These are phyloP conservation scores for Lasioglossum marginatum DNA, from an alignment of 2,888 invertebrate genomes.

Conservation along the genomic window DNA sequence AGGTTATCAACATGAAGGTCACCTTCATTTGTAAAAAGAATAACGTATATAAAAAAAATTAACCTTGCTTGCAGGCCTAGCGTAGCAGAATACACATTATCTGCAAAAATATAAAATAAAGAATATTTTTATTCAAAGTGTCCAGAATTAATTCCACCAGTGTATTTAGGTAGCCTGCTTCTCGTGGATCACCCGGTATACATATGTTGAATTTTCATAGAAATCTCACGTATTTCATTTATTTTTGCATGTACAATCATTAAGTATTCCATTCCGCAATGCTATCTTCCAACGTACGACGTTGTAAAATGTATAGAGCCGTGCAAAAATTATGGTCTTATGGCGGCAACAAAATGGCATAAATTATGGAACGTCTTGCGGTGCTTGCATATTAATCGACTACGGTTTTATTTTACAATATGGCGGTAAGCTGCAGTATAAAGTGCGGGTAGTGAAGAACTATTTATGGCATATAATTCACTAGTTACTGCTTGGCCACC, in stretches of 20 bases:
- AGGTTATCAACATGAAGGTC: too few relatives aligned
- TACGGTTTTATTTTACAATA: background rate
- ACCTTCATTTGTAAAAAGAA: too few relatives aligned
- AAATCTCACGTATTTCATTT: background rate
- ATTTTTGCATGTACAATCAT: background rate
- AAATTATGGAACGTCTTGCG: conserved; percentile 3
- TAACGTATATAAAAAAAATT: too few relatives aligned
- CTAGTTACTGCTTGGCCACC: background rate
- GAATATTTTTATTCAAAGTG: too few relatives aligned
- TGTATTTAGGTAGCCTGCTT: too few relatives aligned
- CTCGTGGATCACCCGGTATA: too few relatives aligned
- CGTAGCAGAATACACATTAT: too few relatives aligned
- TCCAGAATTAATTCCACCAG: too few relatives aligned
- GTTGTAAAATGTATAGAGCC: background rate
- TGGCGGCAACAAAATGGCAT: background rate
- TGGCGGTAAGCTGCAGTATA: background rate
- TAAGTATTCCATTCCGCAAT: background rate
- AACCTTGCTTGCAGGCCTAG: too few relatives aligned
- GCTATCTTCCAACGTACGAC: background rate
- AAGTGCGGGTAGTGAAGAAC: background rate
- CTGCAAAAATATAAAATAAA: too few relatives aligned
- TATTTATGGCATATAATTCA: conserved; percentile 1
- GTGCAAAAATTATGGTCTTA: background rate
- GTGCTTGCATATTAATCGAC: background rate
- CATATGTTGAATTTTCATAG: background rate